Percentiles rank a stretch among this genome's conserved stretches.
Conservation (phyloP, 2,888 invertebrate genomes). For the Metallyticus violacea region DNA sequence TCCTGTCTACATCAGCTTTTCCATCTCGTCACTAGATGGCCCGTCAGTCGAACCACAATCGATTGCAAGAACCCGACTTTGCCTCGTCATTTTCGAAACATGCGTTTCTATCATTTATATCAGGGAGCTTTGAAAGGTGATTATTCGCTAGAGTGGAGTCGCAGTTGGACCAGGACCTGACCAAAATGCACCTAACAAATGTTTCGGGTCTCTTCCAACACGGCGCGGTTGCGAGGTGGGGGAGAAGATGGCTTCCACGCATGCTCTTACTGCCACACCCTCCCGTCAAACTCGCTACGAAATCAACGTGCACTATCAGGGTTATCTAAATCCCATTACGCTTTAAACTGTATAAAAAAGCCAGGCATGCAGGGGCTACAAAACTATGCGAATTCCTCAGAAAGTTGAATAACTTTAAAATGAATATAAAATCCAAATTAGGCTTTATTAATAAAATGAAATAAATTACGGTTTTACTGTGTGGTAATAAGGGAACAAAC, state of each 20-base stretch:
- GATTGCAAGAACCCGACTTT: not conserved
- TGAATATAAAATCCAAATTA: no score
- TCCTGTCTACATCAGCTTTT: not conserved
- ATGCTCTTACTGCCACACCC: not conserved
- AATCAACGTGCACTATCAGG: not conserved
- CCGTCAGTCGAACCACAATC: not conserved
- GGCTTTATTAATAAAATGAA: no score
- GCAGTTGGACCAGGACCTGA: not conserved
- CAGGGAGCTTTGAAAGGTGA: not conserved
- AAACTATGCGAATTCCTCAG: no score
- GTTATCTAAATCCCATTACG: not conserved
- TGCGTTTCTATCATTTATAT: not conserved
- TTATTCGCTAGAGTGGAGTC: not conserved
- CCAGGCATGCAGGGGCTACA: no score
- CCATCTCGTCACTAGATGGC: not conserved
- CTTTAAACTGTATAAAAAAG: no score
- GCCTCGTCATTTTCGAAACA: not conserved
- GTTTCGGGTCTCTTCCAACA: not conserved
- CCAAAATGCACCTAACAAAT: not conserved
- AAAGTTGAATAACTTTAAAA: no score
- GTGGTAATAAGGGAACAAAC: no score
- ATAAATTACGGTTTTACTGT: no score
- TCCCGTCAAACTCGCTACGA: not conserved
- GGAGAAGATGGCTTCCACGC: not conserved
- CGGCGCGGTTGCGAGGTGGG: no score